Evolutionary conservation across 2,888 invertebrate genomes (phyloP).

Genomic region (Trachelus stipa): DNA sequence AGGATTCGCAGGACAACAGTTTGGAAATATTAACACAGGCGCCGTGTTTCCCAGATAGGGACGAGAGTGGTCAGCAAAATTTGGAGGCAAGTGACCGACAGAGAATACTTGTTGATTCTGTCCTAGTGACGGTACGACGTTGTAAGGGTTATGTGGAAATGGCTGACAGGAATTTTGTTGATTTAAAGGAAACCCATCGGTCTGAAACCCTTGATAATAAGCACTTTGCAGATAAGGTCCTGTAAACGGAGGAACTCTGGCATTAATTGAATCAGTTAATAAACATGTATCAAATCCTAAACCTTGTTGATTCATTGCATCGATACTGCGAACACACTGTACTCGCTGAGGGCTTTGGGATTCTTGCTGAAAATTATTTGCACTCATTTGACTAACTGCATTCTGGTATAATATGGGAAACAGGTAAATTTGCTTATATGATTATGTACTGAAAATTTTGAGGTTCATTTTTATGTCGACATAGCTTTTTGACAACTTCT

Average conservation of each 20-base stretch:
- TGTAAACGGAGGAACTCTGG: not conserved
- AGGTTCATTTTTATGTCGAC: not conserved
- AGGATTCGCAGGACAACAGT: slow-evolving; percentile 19
- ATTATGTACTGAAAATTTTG: not conserved
- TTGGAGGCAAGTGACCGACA: slow-evolving; percentile 32
- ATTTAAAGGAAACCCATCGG: slow-evolving; percentile 26
- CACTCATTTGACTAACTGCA: not conserved
- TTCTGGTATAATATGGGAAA: not conserved
- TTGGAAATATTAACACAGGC: slow-evolving; percentile 57
- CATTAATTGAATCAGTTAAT: not conserved
- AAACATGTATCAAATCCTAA: not conserved
- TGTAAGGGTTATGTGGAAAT: slow-evolving; percentile 7
- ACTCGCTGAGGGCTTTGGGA: slow-evolving; percentile 9
- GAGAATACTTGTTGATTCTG: slow-evolving; percentile 16
- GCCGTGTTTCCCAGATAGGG: slow-evolving; percentile 32
- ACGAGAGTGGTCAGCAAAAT: slow-evolving; percentile 51
- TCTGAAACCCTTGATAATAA: slow-evolving; percentile 32
- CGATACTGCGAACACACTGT: slow-evolving; percentile 28
- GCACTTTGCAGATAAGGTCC: slow-evolving; percentile 22
- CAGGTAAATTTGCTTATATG: not conserved
- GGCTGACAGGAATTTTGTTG: slow-evolving; percentile 19
- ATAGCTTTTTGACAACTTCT: not conserved
- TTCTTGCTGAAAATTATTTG: not conserved
- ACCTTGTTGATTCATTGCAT: slow-evolving; percentile 4
- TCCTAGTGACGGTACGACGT: not conserved